phyloP scores from a whole-genome alignment of 2,113 vertebrate species.

The Anolis carolinensis region DNA sequence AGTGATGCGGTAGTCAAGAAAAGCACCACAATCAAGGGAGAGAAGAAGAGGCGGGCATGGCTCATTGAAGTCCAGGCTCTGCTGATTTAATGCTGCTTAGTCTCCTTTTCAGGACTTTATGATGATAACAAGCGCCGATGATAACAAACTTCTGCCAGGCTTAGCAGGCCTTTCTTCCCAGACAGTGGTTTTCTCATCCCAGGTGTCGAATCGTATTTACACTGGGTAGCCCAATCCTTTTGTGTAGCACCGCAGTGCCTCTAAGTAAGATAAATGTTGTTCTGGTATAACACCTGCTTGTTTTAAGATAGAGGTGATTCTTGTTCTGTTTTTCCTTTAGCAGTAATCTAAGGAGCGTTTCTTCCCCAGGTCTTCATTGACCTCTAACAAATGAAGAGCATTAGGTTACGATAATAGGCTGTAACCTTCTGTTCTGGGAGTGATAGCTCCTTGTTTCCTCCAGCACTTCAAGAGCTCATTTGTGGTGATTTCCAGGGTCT shows the following conservation, averaged over 20 bases:
- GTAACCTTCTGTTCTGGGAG: constrained; percentile 11
- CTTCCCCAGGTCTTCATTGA: not conserved
- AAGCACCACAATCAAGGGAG: too few species aligned
- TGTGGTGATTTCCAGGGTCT: not conserved
- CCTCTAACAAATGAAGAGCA: not conserved
- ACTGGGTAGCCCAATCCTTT: not conserved
- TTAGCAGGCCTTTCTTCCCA: not conserved
- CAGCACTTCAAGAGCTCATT: not conserved
- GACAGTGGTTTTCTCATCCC: not conserved
- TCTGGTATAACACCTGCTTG: not conserved
- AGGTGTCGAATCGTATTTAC: not conserved
- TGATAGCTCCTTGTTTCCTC: rapidly evolving
- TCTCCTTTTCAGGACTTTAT: too few species aligned
- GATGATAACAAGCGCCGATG: not conserved
- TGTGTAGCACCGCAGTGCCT: not conserved
- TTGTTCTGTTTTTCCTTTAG: not conserved
- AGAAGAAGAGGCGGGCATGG: too few species aligned
- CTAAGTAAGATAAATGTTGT: too few species aligned
- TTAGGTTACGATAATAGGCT: not conserved
- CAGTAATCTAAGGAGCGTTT: rapidly evolving
- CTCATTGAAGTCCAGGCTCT: too few species aligned
- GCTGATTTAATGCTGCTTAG: too few species aligned
- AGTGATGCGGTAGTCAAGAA: too few species aligned
- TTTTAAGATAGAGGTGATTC: not conserved
- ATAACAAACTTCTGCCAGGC: too few species aligned